Evolutionary conservation across 1,140 invertebrate species (phyloP), one percentile per base, ranked within the genome.

Genomic region (Drosophila sturtevanti): DNA sequence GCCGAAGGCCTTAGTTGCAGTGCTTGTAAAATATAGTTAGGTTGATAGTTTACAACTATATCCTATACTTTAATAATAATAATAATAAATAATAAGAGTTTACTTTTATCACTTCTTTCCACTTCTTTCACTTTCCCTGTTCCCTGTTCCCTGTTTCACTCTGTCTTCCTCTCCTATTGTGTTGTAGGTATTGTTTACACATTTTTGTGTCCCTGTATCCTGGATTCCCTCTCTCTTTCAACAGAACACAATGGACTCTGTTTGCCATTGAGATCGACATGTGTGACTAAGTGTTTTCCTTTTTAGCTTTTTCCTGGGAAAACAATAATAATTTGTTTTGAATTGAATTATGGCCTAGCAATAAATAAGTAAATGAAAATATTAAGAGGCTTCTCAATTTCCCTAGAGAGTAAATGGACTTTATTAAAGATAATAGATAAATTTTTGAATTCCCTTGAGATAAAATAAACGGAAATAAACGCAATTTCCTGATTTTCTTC

Each of bases 201-300:
- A 27, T 31, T 55, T 12, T 14, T 21, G 7, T 21, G 10, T 51
- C 18, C n/a, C 6, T 54, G 27, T 55, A 10, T 55, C 14, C 27
- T 31, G 24, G 14, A 16, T 48, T 10, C 18, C 4, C 5, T 14
- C n/a, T n/a, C n/a, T n/a, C n/a, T 48, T 10, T 18, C n/a, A n/a
- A n/a, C n/a, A n/a, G n/a, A 54, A 34, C 52, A 56, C 54, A 56
- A 56, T 56, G 54, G 16, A 56, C 54, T 55, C 10, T n/a, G 1
- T 12, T 48, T 48, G 41, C 16, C 16, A 21, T 44, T 44, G 41
- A 44, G 14, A 44, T 48, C 16, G 41, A 21, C 41, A 48, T 48
- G 41, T 48, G 41, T 48, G 41, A 48, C 41, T 48, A 48, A 48
- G 41, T 48, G 41, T 48, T 48, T 48, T 48, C 16, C 41, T 38